A percentile compares a stretch with the other conserved stretches of the same genome.
phyloP scores from a whole-genome alignment of 1,140 invertebrate genomes.

The Sminthurides bifidus region DNA sequence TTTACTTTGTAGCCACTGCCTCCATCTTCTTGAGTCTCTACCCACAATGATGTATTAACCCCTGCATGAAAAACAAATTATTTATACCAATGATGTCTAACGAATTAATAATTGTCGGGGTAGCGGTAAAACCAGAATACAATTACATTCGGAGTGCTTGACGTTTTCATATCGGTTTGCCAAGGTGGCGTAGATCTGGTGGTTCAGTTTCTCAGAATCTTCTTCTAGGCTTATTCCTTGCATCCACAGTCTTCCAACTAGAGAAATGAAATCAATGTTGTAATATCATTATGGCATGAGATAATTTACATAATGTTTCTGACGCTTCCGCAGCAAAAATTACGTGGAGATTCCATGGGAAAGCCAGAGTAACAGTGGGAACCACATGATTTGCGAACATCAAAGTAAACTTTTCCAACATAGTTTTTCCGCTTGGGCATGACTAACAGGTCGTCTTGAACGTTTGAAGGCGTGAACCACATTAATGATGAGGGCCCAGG shows the following conservation, averaged over 20 bases:
- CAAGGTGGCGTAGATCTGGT: constrained; percentile 16
- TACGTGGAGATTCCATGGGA: constrained; percentile 46
- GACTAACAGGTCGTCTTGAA: constrained; percentile 23
- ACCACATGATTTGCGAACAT: constrained; percentile 54
- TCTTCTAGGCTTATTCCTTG: constrained; percentile 12
- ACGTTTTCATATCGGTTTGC: constrained; percentile 28
- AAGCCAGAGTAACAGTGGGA: constrained; percentile 64
- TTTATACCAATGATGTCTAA: neutral
- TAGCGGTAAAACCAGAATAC: neutral
- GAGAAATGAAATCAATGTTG: constrained; percentile 1
- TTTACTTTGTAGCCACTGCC: constrained; percentile 58
- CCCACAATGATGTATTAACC: constrained; percentile 58
- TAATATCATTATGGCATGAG: neutral
- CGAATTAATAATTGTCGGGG: neutral
- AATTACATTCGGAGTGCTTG: constrained; percentile 18
- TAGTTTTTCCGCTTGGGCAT: constrained; percentile 34
- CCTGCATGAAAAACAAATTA: constrained; percentile 19
- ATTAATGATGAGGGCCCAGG: constrained; percentile 13
- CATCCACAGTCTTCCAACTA: constrained; percentile 27
- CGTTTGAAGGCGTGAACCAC: constrained; percentile 24
- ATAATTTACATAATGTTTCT: constrained; percentile 5
- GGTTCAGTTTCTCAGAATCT: constrained; percentile 27
- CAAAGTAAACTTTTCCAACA: constrained; percentile 51
- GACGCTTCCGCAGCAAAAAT: constrained; percentile 20
- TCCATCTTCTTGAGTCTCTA: constrained; percentile 62